Evolutionary conservation across 2,113 vertebrate species (phyloP).

Genomic region (Eptesicus fuscus): DNA sequence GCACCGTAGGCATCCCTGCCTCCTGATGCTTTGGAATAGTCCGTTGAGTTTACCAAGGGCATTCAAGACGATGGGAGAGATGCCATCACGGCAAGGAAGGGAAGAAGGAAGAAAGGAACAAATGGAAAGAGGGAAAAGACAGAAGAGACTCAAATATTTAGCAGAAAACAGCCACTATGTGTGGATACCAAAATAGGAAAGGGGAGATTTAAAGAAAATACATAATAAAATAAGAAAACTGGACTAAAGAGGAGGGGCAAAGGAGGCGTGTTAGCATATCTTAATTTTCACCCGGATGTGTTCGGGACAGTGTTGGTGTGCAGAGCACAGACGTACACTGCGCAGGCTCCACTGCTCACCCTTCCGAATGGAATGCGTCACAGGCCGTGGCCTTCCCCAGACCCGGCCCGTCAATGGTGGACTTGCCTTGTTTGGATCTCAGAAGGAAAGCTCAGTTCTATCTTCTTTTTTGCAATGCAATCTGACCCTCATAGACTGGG

Average conservation of each 20-base stretch:
- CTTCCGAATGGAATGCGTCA: background rate
- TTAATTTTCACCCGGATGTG: background rate
- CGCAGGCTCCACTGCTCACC: background rate
- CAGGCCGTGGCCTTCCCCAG: background rate
- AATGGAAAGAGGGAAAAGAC: background rate
- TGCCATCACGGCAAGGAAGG: background rate
- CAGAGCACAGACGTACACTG: background rate
- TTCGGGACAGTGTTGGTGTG: background rate
- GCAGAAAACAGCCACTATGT: background rate
- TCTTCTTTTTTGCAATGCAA: background rate
- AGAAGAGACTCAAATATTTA: background rate
- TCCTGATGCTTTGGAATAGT: background rate
- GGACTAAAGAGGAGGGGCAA: background rate
- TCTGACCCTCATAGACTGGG: background rate
- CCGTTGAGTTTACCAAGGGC: background rate
- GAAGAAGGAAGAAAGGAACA: accelerated
- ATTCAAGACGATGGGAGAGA: background rate
- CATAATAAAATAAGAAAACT: background rate
- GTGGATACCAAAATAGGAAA: background rate
- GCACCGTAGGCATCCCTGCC: background rate
- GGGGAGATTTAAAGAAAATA: background rate
- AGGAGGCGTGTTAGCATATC: background rate
- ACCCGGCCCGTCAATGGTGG: background rate
- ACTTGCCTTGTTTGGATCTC: background rate
- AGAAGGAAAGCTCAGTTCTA: background rate